Base-by-base conservation (phyloP, 2,888 invertebrate species). In the Coenonympha arcania region DNA sequence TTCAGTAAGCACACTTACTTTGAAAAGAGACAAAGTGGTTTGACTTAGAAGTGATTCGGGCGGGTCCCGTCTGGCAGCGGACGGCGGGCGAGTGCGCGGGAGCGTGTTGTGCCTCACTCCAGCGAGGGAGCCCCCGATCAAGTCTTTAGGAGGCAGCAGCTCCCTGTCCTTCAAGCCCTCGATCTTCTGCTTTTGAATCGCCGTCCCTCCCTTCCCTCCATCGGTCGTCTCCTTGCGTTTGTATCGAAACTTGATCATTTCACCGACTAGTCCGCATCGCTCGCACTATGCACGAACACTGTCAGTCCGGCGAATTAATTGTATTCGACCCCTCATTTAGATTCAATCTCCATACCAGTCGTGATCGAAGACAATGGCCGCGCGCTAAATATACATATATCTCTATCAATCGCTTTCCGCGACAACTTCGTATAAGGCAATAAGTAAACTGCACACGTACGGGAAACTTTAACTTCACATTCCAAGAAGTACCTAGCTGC, bases 211-310 rank as follows among this genome's bases (percentile, higher is more conserved):
- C 59, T 76, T 76, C 11, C 59, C 56, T 9, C 71, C 71, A 59
- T 68, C 68, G 66, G 59, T 77, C 53, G 71, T 66, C 69, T 90
- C 90, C 72, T 90, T 90, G 58, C 89, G 88, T 66, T 90, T 90
- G 62, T 90, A 90, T 56, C 90, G 88, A 80, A 90, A 90, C 79
- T 90, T 90, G 58, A 90, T 90, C 90, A 90, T 90, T 72, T 77
- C 68, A 67, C 70, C 61, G 65, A 63, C 62, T 70, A 69, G 75
- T 73, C 76, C 76, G 63, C 81, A 80, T 82, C 62, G 68, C 73
- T 66, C 53, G 60, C 64, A 65, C 63, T 62, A 60, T 61, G 60
- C 65, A 65, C 67, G 58, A 60, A 53, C 52, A 31, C 39, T 48
- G 56, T 59, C 50, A 59, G 51, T 59, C 61, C 52, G 57, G 62